Base-by-base conservation (phyloP, 2,888 invertebrate genomes). In the Antitype chi region DNA sequence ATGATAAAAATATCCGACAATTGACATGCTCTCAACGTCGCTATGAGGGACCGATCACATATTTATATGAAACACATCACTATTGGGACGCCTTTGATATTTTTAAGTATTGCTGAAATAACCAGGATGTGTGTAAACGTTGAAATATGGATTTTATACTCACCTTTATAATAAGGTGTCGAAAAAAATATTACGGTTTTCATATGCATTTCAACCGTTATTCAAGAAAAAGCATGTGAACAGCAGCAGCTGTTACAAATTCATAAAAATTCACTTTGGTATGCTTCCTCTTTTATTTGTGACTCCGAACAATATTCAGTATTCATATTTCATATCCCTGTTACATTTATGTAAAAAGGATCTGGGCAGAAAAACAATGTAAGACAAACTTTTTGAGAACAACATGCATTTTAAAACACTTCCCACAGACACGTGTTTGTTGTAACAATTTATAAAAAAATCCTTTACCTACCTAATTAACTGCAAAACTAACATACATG, bases 31-130 rank as follows among this genome's bases (percentile, higher is more conserved):
- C 63, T 64, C 64, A 67, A 85, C 87, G 90, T 89, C 28, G 52
- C 72, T 53, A 63, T 71, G 74, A 81, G 80, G 85, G 86, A 88
- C 88, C 89, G 89, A 90, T 90, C 86, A 90, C 88, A 87, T 89
- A 89, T 90, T 89, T 89, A 89, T 90, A 90, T 91, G 89, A 85
- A 82, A 86, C 75, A 89, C 87, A 92, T 92, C 82, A 85, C 86
- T 89, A 82, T 72, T 20, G 74, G 74, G 23, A 32, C 0, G 25
- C 32, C 0, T 47, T 63, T 80, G 38, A 64, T 76, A 80, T 85
- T 86, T 81, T 64, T 71, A 32, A 66, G 76, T 82, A 74, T 76
- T 79, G 74, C 76, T 84, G 76, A 86, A 85, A 82, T 79, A 3
- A 77, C 60, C 80, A 79, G 79, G 76, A 86, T 86, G 70, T 8